Conservation (phyloP, 2,113 vertebrate species). For the Muntiacus muntjak region DNA sequence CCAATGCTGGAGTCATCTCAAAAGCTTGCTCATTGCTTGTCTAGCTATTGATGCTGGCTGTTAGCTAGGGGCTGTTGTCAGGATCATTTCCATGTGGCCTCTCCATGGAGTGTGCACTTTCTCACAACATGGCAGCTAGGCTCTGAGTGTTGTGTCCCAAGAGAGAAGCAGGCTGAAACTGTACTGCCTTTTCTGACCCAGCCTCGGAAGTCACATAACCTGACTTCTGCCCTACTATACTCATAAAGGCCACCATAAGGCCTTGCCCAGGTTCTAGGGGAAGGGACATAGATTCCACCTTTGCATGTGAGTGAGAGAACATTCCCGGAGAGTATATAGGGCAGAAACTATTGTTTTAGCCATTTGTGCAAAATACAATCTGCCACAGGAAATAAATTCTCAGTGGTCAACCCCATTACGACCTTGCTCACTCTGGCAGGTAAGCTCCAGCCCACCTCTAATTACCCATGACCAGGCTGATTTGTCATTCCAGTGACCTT, state of each 20-base stretch:
- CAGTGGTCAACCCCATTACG: constrained; percentile 52
- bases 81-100: not conserved
- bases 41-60: not conserved
- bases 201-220: not conserved
- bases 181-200: not conserved
- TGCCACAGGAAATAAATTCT: constrained; percentile 66
- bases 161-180: not conserved
- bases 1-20: not conserved
- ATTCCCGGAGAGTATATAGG: not conserved
- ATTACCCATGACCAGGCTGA: constrained; percentile 66
- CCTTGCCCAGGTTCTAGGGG: not conserved
- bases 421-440: constrained; percentile 58
- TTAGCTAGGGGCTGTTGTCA: not conserved
- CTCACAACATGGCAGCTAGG: not conserved
- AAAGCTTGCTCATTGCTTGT: not conserved
- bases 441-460: constrained; percentile 50
- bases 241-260: not conserved
- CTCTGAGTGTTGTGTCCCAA: not conserved
- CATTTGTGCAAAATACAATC: constrained; percentile 51
- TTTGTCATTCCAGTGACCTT: constrained; percentile 66
- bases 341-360: constrained; percentile 54
- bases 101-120: not conserved
- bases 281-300: not conserved
- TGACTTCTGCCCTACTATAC: not conserved
- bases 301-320: not conserved